phyloP scores from a whole-genome alignment of 2,113 vertebrate genomes.

The Cyanistes caeruleus region DNA sequence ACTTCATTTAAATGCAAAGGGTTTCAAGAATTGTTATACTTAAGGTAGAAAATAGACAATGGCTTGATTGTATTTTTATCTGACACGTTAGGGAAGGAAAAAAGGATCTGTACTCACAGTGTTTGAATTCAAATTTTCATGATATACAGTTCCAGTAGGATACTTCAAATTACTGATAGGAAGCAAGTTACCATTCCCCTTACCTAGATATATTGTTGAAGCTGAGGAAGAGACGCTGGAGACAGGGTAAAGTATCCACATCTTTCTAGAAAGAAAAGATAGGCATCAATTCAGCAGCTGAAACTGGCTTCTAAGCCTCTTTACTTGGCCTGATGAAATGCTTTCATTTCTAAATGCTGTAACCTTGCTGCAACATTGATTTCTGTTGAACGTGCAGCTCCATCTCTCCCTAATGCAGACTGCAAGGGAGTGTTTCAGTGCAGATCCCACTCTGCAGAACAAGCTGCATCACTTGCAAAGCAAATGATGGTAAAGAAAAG shows the following conservation, averaged over 20 bases:
- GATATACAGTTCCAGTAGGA: neutral
- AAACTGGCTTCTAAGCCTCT: conserved; percentile 10
- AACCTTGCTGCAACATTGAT: conserved; percentile 77
- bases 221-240: conserved; percentile 96
- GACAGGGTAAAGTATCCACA: conserved; percentile 91
- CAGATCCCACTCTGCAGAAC: conserved; percentile 79
- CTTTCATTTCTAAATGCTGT: conserved; percentile 48
- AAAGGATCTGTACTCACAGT: neutral
- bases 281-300: conserved; percentile 67
- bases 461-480: conserved; percentile 73
- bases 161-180: conserved; percentile 17
- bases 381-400: conserved; percentile 62
- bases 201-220: conserved; percentile 97
- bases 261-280: conserved; percentile 85
- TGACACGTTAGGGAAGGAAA: neutral
- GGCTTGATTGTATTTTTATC: neutral
- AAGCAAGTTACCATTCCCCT: conserved; percentile 67
- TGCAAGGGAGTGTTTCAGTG: conserved; percentile 75
- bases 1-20: neutral
- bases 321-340: conserved; percentile 26
- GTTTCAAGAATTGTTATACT: neutral
- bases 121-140: neutral
- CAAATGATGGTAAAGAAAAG: conserved; percentile 43
- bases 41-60: neutral
- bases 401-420: conserved; percentile 73